Evolutionary conservation across 2,797 vertebrate genomes (phyloP).

Genomic region (Spinus pinus): DNA sequence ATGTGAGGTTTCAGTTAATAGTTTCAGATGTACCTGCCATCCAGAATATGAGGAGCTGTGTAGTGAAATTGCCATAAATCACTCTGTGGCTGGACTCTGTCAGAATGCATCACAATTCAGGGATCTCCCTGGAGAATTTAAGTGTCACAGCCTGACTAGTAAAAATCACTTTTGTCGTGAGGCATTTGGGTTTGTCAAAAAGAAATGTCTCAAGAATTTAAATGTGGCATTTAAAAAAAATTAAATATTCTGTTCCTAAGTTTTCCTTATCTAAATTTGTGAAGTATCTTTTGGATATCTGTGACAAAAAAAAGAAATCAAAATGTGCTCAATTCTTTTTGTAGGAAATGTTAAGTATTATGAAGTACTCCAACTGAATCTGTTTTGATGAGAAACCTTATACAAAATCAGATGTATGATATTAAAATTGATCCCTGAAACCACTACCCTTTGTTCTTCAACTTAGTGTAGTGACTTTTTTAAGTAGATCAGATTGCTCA

Average conservation of each 20-base stretch:
- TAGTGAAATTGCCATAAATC: constrained; percentile 75
- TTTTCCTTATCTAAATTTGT: not conserved
- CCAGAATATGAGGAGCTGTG: constrained; percentile 64
- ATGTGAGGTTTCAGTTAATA: constrained; percentile 72
- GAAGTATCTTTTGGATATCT: not conserved
- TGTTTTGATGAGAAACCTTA: not conserved
- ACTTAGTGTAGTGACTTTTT: not conserved
- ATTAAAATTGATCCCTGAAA: not conserved
- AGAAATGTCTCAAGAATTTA: not conserved
- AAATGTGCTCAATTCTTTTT: not conserved
- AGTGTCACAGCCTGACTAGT: constrained; percentile 74
- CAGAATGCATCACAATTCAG: constrained; percentile 72
- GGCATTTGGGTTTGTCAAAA: constrained; percentile 4
- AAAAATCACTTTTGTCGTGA: constrained; percentile 43
- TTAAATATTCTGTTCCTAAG: not conserved
- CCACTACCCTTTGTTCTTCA: not conserved
- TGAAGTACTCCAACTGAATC: not conserved
- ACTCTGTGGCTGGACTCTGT: constrained; percentile 74
- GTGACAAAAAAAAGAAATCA: not conserved
- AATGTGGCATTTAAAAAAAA: not conserved
- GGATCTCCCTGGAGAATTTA: constrained; percentile 70
- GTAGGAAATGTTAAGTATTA: not conserved
- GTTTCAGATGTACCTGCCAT: constrained; percentile 74
- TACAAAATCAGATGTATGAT: not conserved
- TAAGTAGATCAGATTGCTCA: not conserved